Evolutionary conservation across 1,140 invertebrate genomes (phyloP), one percentile per base, ranked within the genome.

Genomic region (Caerostris darwini): DNA sequence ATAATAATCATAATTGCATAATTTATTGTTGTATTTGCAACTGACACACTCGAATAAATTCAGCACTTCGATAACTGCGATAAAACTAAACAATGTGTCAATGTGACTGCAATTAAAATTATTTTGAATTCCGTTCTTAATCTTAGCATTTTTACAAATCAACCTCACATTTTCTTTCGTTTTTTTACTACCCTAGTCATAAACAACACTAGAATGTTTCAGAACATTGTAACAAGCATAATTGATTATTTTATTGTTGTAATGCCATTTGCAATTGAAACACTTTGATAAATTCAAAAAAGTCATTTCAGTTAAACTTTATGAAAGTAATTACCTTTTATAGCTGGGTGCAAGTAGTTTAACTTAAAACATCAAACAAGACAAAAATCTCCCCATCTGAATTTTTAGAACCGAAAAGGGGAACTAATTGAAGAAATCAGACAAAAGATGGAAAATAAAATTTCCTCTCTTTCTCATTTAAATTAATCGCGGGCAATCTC

Each of bases 401-500:
- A 17, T 77, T 77, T 34, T 34, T 50, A 2, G 34, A 12, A 77
- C 71, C 53, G 34, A 50, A 77, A 77, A n/a, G n/a, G 71, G 10
- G 8, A 77, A 34, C 34, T 53, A 77, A 77, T 77, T 77, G 71
- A 77, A 50, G 34, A 50, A 77, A 5, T 50, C 19, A 77, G 34
- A 53, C 53, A 53, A 50, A 77, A 77, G 71, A 77, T 3, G 10
- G 14, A 14, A 77, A 53, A 77, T 14, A 53, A 77, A 0, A 77
- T 17, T 17, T 69, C 12, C 50, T 53, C 50, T 53, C 71, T 77
- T 77, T 77, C 50, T 50, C 71, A 77, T 50, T 77, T 34, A 53
- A 77, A 77, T 77, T 77, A 77, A 77, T 77, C 71, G 12, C 34
- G 50, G 71, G 5, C 71, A 12, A 77, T 77, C 71, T 77, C 71